A percentile compares a stretch with the other conserved stretches of the same genome.
phyloP scores from a whole-genome alignment of 2,888 invertebrate genomes.

The Callyntrura guangdongensis region DNA sequence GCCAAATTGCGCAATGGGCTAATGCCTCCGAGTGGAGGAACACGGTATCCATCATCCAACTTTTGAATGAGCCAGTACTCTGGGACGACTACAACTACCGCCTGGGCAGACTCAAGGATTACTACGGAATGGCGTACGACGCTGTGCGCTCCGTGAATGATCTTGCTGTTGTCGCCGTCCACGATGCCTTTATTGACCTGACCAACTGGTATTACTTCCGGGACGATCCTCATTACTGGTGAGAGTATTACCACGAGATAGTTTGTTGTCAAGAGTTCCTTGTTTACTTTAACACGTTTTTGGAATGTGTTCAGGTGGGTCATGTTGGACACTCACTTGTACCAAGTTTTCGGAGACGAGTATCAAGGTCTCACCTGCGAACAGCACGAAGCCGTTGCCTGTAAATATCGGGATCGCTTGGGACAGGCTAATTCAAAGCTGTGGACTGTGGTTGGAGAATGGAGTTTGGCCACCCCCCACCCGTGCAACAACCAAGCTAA shows the following conservation, averaged over 20 bases:
- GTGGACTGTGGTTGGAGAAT: slow-evolving; percentile 84
- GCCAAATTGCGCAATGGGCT: slow-evolving; percentile 80
- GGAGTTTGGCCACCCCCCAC: slow-evolving; percentile 81
- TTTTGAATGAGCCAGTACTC: slow-evolving; percentile 83
- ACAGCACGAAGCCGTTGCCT: slow-evolving; percentile 76
- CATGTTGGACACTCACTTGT: slow-evolving; percentile 81
- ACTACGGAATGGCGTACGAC: slow-evolving; percentile 82
- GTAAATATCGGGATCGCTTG: slow-evolving; percentile 65
- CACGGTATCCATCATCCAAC: slow-evolving; percentile 82
- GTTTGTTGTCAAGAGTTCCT: no score
- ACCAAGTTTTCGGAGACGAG: slow-evolving; percentile 80
- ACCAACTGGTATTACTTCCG: slow-evolving; percentile 84
- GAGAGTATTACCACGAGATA: no score
- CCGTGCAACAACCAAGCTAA: slow-evolving; percentile 75
- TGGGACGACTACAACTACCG: slow-evolving; percentile 83
- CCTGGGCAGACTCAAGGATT: slow-evolving; percentile 79
- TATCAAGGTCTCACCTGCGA: slow-evolving; percentile 77
- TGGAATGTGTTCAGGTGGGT: no score
- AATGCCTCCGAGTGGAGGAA: slow-evolving; percentile 81
- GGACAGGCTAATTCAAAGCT: slow-evolving; percentile 76
- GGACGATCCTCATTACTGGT: slow-evolving; percentile 81
- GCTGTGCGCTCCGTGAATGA: slow-evolving; percentile 80
- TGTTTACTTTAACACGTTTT: no score
- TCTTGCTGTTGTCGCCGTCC: slow-evolving; percentile 83
- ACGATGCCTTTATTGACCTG: slow-evolving; percentile 83